Conservation (phyloP, 2,113 vertebrate genomes). For the Pongo pygmaeus region DNA sequence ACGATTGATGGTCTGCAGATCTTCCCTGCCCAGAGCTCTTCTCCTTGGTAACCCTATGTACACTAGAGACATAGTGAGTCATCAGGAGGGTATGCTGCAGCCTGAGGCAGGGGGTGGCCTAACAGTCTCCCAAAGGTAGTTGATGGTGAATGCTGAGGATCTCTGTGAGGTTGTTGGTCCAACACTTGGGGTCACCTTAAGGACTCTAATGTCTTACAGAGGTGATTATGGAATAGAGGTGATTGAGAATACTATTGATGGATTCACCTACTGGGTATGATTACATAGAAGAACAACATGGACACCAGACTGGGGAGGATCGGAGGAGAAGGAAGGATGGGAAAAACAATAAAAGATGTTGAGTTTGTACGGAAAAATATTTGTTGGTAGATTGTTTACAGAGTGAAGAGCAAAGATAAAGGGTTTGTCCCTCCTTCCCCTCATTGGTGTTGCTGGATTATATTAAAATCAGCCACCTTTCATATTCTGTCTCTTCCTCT, state of each 20-base stretch:
- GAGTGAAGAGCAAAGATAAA: background rate
- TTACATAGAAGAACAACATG: background rate
- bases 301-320: background rate
- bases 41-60: constrained; percentile 9
- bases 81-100: background rate
- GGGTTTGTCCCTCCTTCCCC: background rate
- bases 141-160: background rate
- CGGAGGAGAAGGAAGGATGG: background rate
- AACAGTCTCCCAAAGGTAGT: background rate
- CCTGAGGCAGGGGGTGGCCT: background rate
- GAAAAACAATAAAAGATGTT: background rate
- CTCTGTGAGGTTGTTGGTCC: background rate
- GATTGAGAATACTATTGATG: background rate
- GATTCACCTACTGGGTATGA: background rate
- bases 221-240: background rate
- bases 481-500: background rate
- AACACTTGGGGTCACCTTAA: background rate
- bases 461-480: background rate
- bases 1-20: constrained; percentile 44
- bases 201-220: background rate
- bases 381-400: background rate
- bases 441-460: background rate
- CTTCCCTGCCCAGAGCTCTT: background rate
- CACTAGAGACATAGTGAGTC: background rate
- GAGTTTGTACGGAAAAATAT: background rate